Percentiles rank a stretch among this genome's conserved stretches.
These are phyloP conservation scores for Telmatherina bonti DNA, from an alignment of 2,797 vertebrate genomes.

Conservation along the genomic window DNA sequence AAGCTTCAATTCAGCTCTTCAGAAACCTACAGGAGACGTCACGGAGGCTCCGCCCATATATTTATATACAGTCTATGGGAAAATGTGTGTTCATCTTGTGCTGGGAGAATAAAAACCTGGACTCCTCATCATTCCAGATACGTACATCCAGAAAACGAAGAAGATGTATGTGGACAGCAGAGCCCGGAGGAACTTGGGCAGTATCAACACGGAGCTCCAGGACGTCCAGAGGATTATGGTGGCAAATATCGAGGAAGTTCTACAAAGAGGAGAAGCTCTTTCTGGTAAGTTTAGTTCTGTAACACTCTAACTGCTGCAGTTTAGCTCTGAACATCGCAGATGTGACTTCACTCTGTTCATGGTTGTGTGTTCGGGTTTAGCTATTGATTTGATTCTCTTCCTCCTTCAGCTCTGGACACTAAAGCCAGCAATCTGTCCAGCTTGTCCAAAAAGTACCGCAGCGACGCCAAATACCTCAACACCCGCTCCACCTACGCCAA, in stretches of 20 bases:
- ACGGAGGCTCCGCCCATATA: too few species aligned
- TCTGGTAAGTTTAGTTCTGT: conserved; percentile 81
- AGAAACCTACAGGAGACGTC: too few species aligned
- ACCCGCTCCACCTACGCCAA: conserved; percentile 94
- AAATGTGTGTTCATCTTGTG: background rate
- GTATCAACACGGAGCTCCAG: conserved; percentile 93
- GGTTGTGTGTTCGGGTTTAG: background rate
- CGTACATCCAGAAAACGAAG: conserved; percentile 96
- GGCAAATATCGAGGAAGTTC: conserved; percentile 94
- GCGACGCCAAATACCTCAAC: conserved; percentile 94
- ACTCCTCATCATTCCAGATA: conserved; percentile 79
- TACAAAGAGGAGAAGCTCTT: conserved; percentile 92
- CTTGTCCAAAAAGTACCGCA: conserved; percentile 94
- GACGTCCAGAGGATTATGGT: conserved; percentile 98
- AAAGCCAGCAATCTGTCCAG: conserved; percentile 93
- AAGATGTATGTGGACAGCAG: conserved; percentile 91
- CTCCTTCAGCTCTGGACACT: conserved; percentile 87
- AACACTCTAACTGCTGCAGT: background rate
- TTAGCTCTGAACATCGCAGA: too few species aligned
- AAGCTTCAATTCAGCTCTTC: too few species aligned
- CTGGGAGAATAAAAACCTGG: background rate
- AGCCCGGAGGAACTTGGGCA: conserved; percentile 90
- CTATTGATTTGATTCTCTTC: background rate
- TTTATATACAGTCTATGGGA: too few species aligned
- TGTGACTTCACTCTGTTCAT: too few species aligned